Conservation (phyloP, 2,888 invertebrate species). For the Agrochola macilenta region DNA sequence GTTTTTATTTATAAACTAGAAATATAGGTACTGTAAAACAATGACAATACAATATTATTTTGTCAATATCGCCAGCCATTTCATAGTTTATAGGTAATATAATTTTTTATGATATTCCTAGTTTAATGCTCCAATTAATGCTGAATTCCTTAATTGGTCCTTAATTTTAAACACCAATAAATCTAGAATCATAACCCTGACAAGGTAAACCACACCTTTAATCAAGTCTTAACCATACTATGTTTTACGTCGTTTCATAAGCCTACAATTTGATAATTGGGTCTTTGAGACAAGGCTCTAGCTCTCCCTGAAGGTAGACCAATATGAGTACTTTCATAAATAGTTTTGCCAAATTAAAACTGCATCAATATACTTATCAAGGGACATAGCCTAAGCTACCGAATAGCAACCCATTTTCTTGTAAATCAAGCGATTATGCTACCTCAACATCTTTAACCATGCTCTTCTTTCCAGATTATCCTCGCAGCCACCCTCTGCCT, state of each 20-base stretch:
- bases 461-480: constrained; percentile 81
- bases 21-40: background rate
- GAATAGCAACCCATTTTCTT: background rate
- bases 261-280: background rate
- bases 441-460: background rate
- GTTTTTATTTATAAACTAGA: too few relatives aligned
- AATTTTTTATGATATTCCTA: constrained; percentile 19
- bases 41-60: background rate
- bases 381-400: too few relatives aligned
- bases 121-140: constrained; percentile 15
- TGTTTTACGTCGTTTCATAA: background rate
- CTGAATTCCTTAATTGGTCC: constrained; percentile 1
- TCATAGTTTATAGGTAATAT: background rate
- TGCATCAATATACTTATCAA: background rate
- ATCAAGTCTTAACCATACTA: background rate
- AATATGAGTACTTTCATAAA: background rate
- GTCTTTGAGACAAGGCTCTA: background rate
- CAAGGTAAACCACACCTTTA: background rate
- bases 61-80: background rate
- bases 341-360: background rate
- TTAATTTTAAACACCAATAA: constrained; percentile 31
- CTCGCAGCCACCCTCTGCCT: constrained; percentile 87
- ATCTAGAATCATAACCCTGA: constrained; percentile 5
- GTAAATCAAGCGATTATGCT: background rate
- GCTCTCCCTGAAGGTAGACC: background rate